Evolutionary conservation across 2,888 invertebrate species (phyloP).

Genomic region (Orthonevra nobilis): DNA sequence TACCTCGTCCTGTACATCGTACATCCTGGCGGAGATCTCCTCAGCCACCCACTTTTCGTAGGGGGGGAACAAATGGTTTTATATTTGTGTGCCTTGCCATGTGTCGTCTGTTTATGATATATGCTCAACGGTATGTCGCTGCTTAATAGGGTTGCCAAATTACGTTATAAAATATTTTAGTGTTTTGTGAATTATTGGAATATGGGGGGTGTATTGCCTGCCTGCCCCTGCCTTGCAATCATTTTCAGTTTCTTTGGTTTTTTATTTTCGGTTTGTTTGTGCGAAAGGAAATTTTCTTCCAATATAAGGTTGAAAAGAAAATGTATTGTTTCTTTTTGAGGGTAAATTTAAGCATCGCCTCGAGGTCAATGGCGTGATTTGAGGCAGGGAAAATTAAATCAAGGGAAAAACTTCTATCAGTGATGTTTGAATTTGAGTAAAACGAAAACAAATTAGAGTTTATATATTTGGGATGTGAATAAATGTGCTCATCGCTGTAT

Average conservation of each 20-base stretch:
- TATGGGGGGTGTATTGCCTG: neutral
- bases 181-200: constrained; percentile 10
- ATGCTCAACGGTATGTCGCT: constrained; percentile 62
- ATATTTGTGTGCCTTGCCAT: constrained; percentile 57
- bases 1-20: constrained; percentile 42
- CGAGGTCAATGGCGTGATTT: too few species aligned
- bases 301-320: too few species aligned
- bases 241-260: neutral
- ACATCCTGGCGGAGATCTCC: neutral
- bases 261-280: neutral
- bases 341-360: too few species aligned
- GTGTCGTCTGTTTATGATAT: constrained; percentile 69
- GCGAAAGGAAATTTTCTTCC: neutral
- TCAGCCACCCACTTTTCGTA: constrained; percentile 13
- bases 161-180: constrained; percentile 57
- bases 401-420: too few species aligned
- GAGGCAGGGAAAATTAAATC: too few species aligned
- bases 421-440: too few species aligned
- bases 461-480: too few species aligned
- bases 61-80: constrained; percentile 67
- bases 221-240: too few species aligned
- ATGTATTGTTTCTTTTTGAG: too few species aligned
- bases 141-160: constrained; percentile 67
- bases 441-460: too few species aligned
- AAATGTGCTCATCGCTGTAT: too few species aligned